Evolutionary conservation across 2,888 invertebrate species (phyloP).

Genomic region (Drosophila mercatorum): DNA sequence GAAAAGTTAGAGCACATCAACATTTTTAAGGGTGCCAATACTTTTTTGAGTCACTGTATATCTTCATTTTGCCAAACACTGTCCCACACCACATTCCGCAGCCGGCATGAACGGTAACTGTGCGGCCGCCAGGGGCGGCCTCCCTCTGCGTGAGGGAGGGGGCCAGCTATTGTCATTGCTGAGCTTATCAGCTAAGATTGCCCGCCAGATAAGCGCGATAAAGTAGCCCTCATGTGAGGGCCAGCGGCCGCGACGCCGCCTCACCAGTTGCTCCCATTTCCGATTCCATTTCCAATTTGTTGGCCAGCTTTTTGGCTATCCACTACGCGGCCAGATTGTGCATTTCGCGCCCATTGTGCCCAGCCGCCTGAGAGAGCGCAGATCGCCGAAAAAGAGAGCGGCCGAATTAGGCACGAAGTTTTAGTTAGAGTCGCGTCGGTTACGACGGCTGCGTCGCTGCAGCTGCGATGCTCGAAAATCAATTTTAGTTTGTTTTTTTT

Average conservation of each 20-base stretch:
- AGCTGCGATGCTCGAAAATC: slow-evolving; percentile 18
- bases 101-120: slow-evolving; percentile 14
- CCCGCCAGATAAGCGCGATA: slow-evolving; percentile 61
- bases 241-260: slow-evolving; percentile 18
- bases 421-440: slow-evolving; percentile 19
- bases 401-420: slow-evolving; percentile 1
- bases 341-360: slow-evolving; percentile 23
- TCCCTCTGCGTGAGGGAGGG: no score
- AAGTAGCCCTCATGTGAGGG: slow-evolving; percentile 32
- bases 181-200: slow-evolving; percentile 61
- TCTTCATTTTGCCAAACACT: slow-evolving; percentile 2
- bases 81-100: slow-evolving; percentile 5
- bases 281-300: slow-evolving; percentile 35
- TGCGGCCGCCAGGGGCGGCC: no score
- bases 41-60: no score
- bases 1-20: no score
- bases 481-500: background rate
- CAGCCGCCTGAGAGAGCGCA: slow-evolving; percentile 11
- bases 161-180: slow-evolving; percentile 5
- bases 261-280: background rate
- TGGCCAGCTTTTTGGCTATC: slow-evolving; percentile 46
- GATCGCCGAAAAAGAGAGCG: slow-evolving; percentile 4
- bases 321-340: slow-evolving; percentile 53
- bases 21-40: no score
- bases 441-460: slow-evolving; percentile 8